These are phyloP conservation scores for Sebastes matsubarae DNA, from an alignment of 2,797 vertebrate genomes.

Conservation along the genomic window DNA sequence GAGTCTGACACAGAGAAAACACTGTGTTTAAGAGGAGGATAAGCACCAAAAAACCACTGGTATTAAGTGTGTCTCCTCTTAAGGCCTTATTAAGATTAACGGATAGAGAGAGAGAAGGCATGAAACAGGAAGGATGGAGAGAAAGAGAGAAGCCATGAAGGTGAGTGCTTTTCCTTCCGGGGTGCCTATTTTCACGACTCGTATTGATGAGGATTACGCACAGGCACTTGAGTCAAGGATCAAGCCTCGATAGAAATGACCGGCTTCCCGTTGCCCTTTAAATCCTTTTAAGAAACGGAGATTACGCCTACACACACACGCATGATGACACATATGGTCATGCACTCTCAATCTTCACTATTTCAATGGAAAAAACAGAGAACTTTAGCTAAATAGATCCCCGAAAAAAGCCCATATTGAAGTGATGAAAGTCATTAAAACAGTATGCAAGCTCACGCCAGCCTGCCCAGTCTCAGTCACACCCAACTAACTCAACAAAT, in stretches of 20 bases:
- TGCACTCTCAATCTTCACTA: neutral
- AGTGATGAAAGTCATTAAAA: neutral
- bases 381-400: neutral
- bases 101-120: neutral
- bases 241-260: slow-evolving; percentile 55
- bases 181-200: slow-evolving; percentile 31
- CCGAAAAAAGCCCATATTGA: neutral
- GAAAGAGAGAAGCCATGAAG: neutral
- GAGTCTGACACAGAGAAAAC: slow-evolving; percentile 15
- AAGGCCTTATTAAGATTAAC: slow-evolving; percentile 6
- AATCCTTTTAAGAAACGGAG: slow-evolving; percentile 73
- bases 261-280: slow-evolving; percentile 63
- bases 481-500: neutral
- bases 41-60: neutral
- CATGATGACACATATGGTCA: slow-evolving; percentile 10
- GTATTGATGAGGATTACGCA: slow-evolving; percentile 58
- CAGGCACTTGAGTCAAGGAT: slow-evolving; percentile 53
- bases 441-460: neutral
- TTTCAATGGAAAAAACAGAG: neutral
- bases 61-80: neutral
- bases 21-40: slow-evolving; percentile 20
- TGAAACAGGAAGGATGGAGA: neutral
- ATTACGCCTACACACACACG: slow-evolving; percentile 45
- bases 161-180: slow-evolving; percentile 29
- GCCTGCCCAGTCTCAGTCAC: neutral